Evolutionary conservation across 2,888 invertebrate species (phyloP).

Genomic region (Campaea margaritaria): DNA sequence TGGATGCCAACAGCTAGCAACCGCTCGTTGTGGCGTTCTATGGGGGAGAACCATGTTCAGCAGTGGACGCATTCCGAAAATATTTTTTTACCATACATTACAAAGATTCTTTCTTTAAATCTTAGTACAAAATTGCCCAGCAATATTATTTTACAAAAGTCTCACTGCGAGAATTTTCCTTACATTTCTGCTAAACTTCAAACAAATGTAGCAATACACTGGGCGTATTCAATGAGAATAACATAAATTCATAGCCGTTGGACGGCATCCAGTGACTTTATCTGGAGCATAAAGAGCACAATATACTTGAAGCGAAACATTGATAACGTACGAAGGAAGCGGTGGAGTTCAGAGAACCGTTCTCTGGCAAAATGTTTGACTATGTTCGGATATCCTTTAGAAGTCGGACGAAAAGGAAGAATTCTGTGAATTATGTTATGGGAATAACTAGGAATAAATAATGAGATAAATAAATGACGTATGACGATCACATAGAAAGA

Average conservation of each 20-base stretch:
- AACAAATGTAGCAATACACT: conserved; percentile 52
- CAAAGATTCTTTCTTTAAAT: too few relatives aligned
- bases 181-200: conserved; percentile 30
- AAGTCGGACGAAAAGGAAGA: neutral
- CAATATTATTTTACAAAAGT: neutral
- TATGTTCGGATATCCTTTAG: conserved; percentile 3
- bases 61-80: too few relatives aligned
- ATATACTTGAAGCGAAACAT: conserved; percentile 55
- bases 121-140: neutral
- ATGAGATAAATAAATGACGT: too few relatives aligned
- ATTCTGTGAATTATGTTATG: neutral
- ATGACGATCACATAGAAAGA: too few relatives aligned
- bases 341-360: neutral
- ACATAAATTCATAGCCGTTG: conserved; percentile 64
- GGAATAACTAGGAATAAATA: neutral
- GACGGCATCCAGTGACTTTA: conserved; percentile 61
- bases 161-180: neutral
- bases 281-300: conserved; percentile 56
- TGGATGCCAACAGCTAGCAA: too few relatives aligned
- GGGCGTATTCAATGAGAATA: conserved; percentile 58
- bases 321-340: conserved; percentile 55
- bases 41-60: too few relatives aligned
- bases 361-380: conserved; percentile 3
- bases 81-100: too few relatives aligned
- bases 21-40: too few relatives aligned